A percentile compares a stretch with the other conserved stretches of the same genome.
Evolutionary conservation across 2,888 invertebrate species (phyloP).

Genomic region (Cosmia trapezina): DNA sequence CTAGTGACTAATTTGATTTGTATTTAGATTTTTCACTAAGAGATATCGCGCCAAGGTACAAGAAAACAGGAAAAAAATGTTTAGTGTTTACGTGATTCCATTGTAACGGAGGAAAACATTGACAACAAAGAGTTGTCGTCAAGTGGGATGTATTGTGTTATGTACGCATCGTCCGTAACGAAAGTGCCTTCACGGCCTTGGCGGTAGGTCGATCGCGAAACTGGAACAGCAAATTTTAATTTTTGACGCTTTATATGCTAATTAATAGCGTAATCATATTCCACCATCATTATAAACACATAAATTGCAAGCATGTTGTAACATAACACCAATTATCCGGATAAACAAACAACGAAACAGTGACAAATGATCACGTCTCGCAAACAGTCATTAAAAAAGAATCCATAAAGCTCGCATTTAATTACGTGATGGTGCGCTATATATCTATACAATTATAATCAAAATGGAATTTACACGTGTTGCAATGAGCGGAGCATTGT

Average conservation of each 20-base stretch:
- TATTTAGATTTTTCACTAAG: slow-evolving; percentile 25
- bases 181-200: slow-evolving; percentile 80
- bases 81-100: slow-evolving; percentile 24
- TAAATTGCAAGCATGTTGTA: slow-evolving; percentile 49
- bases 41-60: slow-evolving; percentile 22
- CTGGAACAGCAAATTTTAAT: slow-evolving; percentile 70
- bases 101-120: slow-evolving; percentile 46
- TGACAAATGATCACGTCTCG: slow-evolving; percentile 44
- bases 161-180: slow-evolving; percentile 70
- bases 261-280: slow-evolving; percentile 66
- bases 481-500: slow-evolving; percentile 61
- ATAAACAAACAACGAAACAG: slow-evolving; percentile 47
- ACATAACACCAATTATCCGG: slow-evolving; percentile 22
- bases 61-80: slow-evolving; percentile 20
- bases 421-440: slow-evolving; percentile 72
- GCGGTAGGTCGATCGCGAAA: slow-evolving; percentile 64
- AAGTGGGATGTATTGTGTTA: slow-evolving; percentile 60
- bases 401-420: slow-evolving; percentile 72
- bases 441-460: slow-evolving; percentile 65
- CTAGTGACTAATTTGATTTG: slow-evolving; percentile 20
- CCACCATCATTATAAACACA: slow-evolving; percentile 47
- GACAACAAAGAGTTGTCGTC: slow-evolving; percentile 55
- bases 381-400: slow-evolving; percentile 72
- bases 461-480: slow-evolving; percentile 77
- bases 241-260: slow-evolving; percentile 63